Conservation (phyloP, 2,797 vertebrate genomes). For the Champsocephalus esox region DNA sequence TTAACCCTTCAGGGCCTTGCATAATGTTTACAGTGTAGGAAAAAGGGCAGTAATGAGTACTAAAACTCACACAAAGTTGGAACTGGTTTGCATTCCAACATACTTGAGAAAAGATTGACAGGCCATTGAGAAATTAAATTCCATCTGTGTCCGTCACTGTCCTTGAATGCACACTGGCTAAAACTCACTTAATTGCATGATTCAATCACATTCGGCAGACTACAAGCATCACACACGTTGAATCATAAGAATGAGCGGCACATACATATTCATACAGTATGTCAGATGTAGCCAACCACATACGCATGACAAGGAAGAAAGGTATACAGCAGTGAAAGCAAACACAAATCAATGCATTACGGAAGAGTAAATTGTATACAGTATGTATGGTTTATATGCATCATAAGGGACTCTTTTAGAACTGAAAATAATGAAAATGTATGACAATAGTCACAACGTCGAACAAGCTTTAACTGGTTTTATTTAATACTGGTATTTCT, state of each 20-base stretch:
- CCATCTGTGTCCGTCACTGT: constrained; percentile 67
- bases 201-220: constrained; percentile 69
- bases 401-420: not conserved
- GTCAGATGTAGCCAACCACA: constrained; percentile 28
- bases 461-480: too few species aligned
- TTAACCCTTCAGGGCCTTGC: constrained; percentile 22
- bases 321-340: constrained; percentile 6
- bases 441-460: not conserved
- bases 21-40: constrained; percentile 41
- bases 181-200: constrained; percentile 75
- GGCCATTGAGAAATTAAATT: constrained; percentile 72
- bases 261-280: constrained; percentile 67
- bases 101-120: constrained; percentile 70
- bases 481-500: too few species aligned
- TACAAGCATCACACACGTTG: constrained; percentile 47
- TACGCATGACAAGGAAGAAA: constrained; percentile 43
- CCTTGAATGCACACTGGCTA: constrained; percentile 66
- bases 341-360: constrained; percentile 44
- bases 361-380: constrained; percentile 29
- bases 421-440: constrained; percentile 14
- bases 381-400: constrained; percentile 14
- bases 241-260: constrained; percentile 40
- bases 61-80: constrained; percentile 58
- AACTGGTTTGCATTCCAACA: constrained; percentile 51
- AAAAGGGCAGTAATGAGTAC: constrained; percentile 57